Base-by-base conservation (phyloP, 2,113 vertebrate genomes). In the Bubo blakistoni region DNA sequence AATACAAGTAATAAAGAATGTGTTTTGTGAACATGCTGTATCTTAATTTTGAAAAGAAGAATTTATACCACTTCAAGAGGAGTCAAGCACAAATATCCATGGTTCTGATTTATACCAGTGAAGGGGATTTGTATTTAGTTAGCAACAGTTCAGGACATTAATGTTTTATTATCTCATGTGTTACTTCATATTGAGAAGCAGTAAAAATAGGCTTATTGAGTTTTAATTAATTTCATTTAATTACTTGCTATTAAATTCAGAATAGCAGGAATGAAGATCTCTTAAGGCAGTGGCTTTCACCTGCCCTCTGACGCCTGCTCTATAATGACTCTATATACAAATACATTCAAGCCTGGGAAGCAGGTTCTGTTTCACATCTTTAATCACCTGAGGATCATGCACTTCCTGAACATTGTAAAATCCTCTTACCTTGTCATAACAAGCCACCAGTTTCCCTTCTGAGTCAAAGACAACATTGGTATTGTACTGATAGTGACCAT, bases 401-500 rank as follows among this genome's bases (percentile, higher is more conserved):
- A 19, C 32, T 87, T 70, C 61, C 30, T 69, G 18, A 71, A 74
- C 32, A 52, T 1, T 9, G 21, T 46, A 59, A 40, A 78, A 78
- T 49, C 46, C 44, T 84, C 84, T 95, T 54, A 97, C 93, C 94
- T 97, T 98, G 82, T 97, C 93, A 40, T 97, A 98, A 52, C 3
- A 7, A 54, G 97, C 94, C 71, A 97, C 47, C 51, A 97, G 36
- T 71, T 93, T 97, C 18, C 97, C 96, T 81, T 97, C 62, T 24
- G 88, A 96, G 70, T 96, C 96, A 93, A 98, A 97, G n/a, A 96
- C 93, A 54, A 98, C n/a, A 0, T 96, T 82, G 32, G 90, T 97
- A 55, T 97, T 98, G 73, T 96, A 97, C 19, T 97, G 96, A 88
- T 96, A 98, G 67, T 0, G 74, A 22, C 95, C 91, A 77, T 96